phyloP scores from a whole-genome alignment of 2,888 invertebrate species.

The Andrena marginata region DNA sequence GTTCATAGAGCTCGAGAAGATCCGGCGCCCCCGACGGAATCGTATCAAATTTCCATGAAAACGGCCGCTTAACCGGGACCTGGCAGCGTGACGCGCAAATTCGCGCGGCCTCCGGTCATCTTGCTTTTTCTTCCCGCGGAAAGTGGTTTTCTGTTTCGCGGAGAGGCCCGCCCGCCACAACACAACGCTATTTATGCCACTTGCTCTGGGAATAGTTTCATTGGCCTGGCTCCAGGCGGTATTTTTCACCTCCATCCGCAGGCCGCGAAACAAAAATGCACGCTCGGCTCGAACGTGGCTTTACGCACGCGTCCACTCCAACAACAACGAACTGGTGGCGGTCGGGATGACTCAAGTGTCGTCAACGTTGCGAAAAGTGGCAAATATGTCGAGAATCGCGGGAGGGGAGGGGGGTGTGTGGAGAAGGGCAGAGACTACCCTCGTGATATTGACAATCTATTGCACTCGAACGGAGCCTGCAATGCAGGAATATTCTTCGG shows the following conservation, averaged over 20 bases:
- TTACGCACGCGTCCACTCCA: conserved; percentile 5
- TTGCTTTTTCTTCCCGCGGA: conserved; percentile 24
- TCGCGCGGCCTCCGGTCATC: background rate
- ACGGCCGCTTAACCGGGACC: background rate
- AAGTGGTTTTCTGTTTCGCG: conserved; percentile 34
- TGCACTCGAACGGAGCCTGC: too few species aligned
- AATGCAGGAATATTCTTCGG: too few species aligned
- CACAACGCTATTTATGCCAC: conserved; percentile 71
- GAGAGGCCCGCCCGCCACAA: conserved; percentile 54
- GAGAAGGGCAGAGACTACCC: too few species aligned
- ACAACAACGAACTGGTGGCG: background rate
- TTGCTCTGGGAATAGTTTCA: conserved; percentile 69
- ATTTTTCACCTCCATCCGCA: conserved; percentile 60
- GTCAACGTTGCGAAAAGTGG: background rate
- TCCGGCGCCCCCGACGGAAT: background rate
- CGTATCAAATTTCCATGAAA: conserved; percentile 29
- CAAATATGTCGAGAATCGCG: background rate
- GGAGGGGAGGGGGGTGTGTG: too few species aligned
- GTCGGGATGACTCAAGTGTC: conserved; percentile 19
- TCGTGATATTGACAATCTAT: too few species aligned
- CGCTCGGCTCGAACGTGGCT: conserved; percentile 12
- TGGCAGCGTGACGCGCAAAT: background rate
- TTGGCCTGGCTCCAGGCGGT: conserved; percentile 68
- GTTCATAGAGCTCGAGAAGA: background rate
- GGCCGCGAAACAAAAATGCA: conserved; percentile 44